Conservation (phyloP, 1,140 invertebrate genomes). For the Drosophila sp. region DNA sequence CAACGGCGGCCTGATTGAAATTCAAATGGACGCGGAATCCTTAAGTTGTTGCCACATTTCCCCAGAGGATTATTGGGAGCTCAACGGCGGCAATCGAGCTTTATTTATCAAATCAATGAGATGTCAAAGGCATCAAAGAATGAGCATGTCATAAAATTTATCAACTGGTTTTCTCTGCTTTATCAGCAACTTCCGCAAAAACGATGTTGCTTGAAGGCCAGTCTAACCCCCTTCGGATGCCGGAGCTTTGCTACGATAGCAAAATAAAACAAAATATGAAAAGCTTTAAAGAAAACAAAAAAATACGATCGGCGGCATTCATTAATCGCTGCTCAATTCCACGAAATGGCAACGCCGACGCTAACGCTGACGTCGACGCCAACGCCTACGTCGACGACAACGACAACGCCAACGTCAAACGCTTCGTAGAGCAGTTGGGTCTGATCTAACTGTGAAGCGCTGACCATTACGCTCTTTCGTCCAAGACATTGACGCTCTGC, state of each 20-base stretch:
- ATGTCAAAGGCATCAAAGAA: conserved; percentile 8
- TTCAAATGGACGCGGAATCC: conserved; percentile 65
- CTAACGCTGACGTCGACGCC: neutral
- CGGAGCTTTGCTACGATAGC: conserved; percentile 31
- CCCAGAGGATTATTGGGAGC: neutral
- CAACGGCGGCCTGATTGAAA: conserved; percentile 68
- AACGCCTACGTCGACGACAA: neutral
- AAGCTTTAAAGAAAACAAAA: conserved; percentile 33
- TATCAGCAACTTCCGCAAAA: conserved; percentile 42
- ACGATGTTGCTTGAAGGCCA: conserved; percentile 37
- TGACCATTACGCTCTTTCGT: conserved; percentile 57
- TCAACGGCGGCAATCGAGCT: neutral
- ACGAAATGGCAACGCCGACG: conserved; percentile 27
- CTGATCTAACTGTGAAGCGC: conserved; percentile 64
- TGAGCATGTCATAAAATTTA: neutral
- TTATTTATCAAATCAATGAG: conserved; percentile 1
- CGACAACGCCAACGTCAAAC: conserved; percentile 15
- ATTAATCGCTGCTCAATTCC: conserved; percentile 29
- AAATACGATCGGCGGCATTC: conserved; percentile 35
- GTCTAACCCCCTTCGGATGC: conserved; percentile 7
- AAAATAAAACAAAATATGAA: conserved; percentile 9
- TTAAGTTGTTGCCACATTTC: conserved; percentile 51
- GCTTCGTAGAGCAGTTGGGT: conserved; percentile 24
- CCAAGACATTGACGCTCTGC: conserved; percentile 37
- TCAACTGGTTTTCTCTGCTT: conserved; percentile 22